phyloP scores from a whole-genome alignment of 2,113 vertebrate species.

The Chaenocephalus aceratus region DNA sequence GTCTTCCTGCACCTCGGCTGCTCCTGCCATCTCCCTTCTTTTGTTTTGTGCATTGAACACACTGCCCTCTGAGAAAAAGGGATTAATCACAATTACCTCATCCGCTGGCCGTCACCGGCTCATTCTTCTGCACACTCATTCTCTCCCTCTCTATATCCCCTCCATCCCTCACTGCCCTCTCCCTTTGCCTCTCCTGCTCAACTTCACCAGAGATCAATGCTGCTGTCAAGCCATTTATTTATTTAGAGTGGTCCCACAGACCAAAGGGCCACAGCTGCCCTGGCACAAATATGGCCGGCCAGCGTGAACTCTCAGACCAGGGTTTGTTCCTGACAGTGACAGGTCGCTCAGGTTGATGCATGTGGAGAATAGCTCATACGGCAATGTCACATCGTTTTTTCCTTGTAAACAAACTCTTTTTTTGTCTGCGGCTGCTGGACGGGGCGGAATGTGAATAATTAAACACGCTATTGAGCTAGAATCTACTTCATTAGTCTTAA shows the following conservation, averaged over 20 bases:
- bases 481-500: constrained; percentile 41
- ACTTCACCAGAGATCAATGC: constrained; percentile 78
- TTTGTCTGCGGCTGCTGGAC: constrained; percentile 34
- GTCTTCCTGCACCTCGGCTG: constrained; percentile 75
- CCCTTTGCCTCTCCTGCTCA: constrained; percentile 56
- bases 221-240: constrained; percentile 76
- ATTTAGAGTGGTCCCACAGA: constrained; percentile 69
- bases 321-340: constrained; percentile 64
- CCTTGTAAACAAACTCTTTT: constrained; percentile 56
- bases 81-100: constrained; percentile 84
- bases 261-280: constrained; percentile 55
- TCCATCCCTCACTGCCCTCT: constrained; percentile 52
- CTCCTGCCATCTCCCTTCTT: constrained; percentile 74
- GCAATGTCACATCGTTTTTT: constrained; percentile 36
- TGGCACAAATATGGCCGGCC: constrained; percentile 53
- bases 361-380: constrained; percentile 26
- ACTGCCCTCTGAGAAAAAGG: constrained; percentile 78
- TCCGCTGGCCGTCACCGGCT: constrained; percentile 64
- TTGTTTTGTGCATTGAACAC: constrained; percentile 79
- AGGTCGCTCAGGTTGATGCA: constrained; percentile 42
- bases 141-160: constrained; percentile 16
- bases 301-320: constrained; percentile 53
- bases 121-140: constrained; percentile 59
- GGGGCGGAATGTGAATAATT: constrained; percentile 56
- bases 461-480: constrained; percentile 53